A percentile compares a stretch with the other conserved stretches of the same genome.
Evolutionary conservation across 2,888 invertebrate genomes (phyloP).

Genomic region (Tortricodes alternella): DNA sequence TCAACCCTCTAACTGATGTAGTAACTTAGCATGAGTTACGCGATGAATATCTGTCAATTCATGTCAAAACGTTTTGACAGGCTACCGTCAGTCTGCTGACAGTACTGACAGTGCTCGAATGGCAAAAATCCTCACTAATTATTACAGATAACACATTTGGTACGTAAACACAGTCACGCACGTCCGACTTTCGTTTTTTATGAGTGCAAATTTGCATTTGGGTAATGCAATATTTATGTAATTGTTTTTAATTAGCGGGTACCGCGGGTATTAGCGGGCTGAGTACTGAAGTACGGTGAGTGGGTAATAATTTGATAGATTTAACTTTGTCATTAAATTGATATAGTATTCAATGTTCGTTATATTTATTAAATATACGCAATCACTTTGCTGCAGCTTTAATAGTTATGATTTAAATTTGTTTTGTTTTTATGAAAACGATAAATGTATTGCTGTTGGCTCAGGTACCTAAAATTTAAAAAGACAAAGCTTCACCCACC

Average conservation of each 20-base stretch:
- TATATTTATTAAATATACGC: not conserved
- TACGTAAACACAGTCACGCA: constrained; percentile 36
- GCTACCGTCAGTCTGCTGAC: constrained; percentile 49
- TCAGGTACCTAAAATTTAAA: too few species aligned
- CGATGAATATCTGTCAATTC: constrained; percentile 38
- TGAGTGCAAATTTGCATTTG: constrained; percentile 54
- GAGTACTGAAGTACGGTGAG: constrained; percentile 18
- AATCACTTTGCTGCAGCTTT: too few species aligned
- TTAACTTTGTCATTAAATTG: not conserved
- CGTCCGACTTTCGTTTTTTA: constrained; percentile 74
- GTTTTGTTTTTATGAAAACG: too few species aligned
- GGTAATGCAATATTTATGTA: constrained; percentile 31
- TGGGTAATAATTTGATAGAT: constrained; percentile 19
- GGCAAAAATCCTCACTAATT: constrained; percentile 69
- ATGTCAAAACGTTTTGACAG: constrained; percentile 61
- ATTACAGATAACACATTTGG: constrained; percentile 56
- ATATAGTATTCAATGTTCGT: not conserved
- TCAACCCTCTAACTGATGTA: not conserved
- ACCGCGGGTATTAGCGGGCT: constrained; percentile 27
- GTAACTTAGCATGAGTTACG: constrained; percentile 34
- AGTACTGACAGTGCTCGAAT: constrained; percentile 44
- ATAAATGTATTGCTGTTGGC: too few species aligned
- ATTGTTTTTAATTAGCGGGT: constrained; percentile 26
- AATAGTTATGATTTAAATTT: too few species aligned
- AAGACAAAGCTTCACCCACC: too few species aligned